These are phyloP conservation scores for Carcharodon carcharias DNA, from an alignment of 2,797 vertebrate genomes.

Conservation along the genomic window DNA sequence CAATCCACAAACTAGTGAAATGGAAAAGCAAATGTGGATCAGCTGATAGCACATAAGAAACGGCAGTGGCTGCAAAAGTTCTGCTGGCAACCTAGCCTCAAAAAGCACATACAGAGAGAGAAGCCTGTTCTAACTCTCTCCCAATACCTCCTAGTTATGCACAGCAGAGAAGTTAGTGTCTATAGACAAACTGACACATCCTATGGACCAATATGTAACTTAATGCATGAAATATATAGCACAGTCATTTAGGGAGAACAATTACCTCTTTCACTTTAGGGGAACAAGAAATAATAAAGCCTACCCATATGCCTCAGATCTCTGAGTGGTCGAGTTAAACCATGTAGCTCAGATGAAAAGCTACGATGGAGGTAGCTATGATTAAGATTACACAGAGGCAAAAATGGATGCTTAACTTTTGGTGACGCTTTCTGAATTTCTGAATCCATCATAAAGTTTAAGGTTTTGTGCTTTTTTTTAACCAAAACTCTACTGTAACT, in stretches of 20 bases:
- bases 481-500: too few species aligned
- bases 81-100: background rate
- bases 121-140: background rate
- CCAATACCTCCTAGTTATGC: background rate
- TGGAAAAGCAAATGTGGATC: background rate
- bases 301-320: background rate
- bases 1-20: background rate
- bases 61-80: background rate
- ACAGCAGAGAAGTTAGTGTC: background rate
- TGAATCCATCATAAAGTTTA: background rate
- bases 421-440: background rate
- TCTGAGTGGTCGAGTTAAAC: background rate
- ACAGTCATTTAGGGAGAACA: background rate
- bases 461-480: background rate
- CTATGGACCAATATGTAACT: background rate
- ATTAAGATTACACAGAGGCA: background rate
- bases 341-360: background rate
- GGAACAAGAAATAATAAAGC: background rate
- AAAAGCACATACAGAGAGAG: background rate
- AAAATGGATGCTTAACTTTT: background rate
- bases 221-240: background rate
- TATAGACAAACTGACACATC: background rate
- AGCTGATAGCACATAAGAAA: background rate
- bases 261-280: background rate
- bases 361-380: background rate